Base-by-base conservation (phyloP, 2,797 vertebrate genomes). In the Austrolebias charrua region DNA sequence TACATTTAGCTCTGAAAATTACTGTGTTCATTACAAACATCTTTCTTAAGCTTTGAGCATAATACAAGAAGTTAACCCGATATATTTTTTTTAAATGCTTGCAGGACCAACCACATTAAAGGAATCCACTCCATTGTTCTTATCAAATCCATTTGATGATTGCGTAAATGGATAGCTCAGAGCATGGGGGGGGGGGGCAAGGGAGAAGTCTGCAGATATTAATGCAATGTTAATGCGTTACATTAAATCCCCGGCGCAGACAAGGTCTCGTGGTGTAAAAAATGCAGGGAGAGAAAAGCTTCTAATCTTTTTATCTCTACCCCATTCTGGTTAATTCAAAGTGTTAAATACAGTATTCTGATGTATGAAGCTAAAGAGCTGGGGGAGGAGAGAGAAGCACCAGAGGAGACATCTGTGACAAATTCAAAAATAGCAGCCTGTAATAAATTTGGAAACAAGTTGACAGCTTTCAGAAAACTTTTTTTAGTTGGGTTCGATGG, bases 201-300 rank as follows among this genome's bases (percentile, higher is more conserved):
- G 58, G 60, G 67, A 66, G 49, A 57, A 59, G 69, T 55, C 60
- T 53, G 40, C 55, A 54, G 64, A 51, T 38, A 71, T 75, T 85
- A 89, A 86, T 82, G 78, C 78, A 65, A 54, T 62, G 66, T 82
- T 86, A 85, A 82, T 81, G 83, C 79, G 81, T 60, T 76, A 61
- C 69, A 79, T 84, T 79, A 78, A 81, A 83, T 67, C 78, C 61
- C 63, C 67, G 33, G 69, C 60, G 76, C 53, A 77, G 75, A 74
- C 63, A 24, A 53, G 56, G 60, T 57, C 69, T 74, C 24, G 24
- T 75, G 29, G 53, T 54, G 73, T 15, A 54, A 29, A 58, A 51
- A 43, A 51, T 58, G 66, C 19, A 33, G 6, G 8, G n/a, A 49
- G 60, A 43, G 59, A 64, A 68, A 69, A 67, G 73, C 58, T 38